phyloP scores from a whole-genome alignment of 1,140 invertebrate species.

The Thaumetopoea pityocampa region DNA sequence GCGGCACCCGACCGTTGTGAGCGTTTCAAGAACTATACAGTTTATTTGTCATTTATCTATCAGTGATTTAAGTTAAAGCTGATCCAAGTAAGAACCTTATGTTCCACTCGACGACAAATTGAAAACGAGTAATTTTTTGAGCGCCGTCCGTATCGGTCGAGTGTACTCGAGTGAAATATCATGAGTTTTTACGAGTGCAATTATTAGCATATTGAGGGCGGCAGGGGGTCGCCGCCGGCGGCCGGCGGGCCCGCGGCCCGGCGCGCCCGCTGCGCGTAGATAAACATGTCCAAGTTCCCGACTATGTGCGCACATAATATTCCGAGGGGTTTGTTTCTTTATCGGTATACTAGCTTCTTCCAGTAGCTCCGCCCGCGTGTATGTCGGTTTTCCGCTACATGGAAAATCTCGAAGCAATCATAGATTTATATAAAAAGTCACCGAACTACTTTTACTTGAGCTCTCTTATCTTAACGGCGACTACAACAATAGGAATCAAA shows the following conservation, averaged over 20 bases:
- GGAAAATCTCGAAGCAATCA: too few species aligned
- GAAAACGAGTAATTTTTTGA: conserved; percentile 58
- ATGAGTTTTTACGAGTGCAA: conserved; percentile 23
- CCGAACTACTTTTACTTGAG: too few species aligned
- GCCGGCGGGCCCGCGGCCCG: conserved; percentile 15
- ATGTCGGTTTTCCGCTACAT: too few species aligned
- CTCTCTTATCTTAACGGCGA: too few species aligned
- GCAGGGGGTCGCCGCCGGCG: conserved; percentile 13
- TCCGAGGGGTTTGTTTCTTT: conserved; percentile 18
- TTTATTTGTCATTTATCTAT: too few species aligned
- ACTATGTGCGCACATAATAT: conserved; percentile 14
- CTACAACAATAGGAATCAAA: too few species aligned
- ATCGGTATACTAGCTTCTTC: conserved; percentile 8
- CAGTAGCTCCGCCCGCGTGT: background rate
- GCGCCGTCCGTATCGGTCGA: conserved; percentile 48
- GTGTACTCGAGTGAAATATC: conserved; percentile 18
- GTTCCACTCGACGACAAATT: too few species aligned
- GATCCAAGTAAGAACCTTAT: conserved; percentile 22
- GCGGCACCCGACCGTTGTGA: too few species aligned
- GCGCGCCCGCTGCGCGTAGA: conserved; percentile 27
- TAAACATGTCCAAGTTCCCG: conserved; percentile 28
- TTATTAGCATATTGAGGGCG: conserved; percentile 32
- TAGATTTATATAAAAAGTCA: too few species aligned
- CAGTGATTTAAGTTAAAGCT: too few species aligned
- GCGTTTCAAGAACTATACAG: too few species aligned